Percentiles rank a stretch among this genome's conserved stretches.
These are phyloP conservation scores for Scyliorhinus canicula DNA, from an alignment of 2,797 vertebrate genomes.

Conservation along the genomic window DNA sequence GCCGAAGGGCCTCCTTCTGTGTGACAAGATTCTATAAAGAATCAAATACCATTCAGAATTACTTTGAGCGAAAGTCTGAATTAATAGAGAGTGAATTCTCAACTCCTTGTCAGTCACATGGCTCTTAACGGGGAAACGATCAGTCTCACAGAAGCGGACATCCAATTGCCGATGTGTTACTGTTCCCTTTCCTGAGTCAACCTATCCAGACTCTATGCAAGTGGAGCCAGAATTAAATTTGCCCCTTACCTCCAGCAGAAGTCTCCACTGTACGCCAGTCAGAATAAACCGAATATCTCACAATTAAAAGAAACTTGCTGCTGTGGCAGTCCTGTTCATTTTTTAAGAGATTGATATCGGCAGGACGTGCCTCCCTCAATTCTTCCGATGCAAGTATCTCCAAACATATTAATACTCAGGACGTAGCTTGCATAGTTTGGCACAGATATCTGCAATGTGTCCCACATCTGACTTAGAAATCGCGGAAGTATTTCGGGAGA, in stretches of 20 bases:
- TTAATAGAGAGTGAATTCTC: neutral
- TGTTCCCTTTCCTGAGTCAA: neutral
- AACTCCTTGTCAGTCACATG: neutral
- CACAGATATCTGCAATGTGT: neutral
- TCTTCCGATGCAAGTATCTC: neutral
- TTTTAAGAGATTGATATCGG: neutral
- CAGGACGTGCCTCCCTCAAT: neutral
- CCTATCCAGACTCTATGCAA: neutral
- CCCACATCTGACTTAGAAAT: constrained; percentile 10
- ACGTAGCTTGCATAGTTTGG: neutral
- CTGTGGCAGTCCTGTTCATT: neutral
- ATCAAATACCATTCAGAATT: neutral
- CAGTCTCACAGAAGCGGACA: neutral
- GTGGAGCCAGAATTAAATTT: neutral
- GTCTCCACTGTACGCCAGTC: neutral
- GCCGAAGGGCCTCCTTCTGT: neutral
- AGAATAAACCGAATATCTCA: neutral
- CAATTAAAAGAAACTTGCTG: neutral
- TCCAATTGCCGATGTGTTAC: neutral
- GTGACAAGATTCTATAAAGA: neutral
- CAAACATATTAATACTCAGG: neutral
- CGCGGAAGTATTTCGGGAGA: neutral
- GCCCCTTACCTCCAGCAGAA: neutral
- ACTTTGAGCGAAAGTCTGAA: neutral
- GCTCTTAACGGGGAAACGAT: neutral